These are phyloP conservation scores for Megalonaias nervosa DNA, from an alignment of 1,140 invertebrate species.

Conservation along the genomic window DNA sequence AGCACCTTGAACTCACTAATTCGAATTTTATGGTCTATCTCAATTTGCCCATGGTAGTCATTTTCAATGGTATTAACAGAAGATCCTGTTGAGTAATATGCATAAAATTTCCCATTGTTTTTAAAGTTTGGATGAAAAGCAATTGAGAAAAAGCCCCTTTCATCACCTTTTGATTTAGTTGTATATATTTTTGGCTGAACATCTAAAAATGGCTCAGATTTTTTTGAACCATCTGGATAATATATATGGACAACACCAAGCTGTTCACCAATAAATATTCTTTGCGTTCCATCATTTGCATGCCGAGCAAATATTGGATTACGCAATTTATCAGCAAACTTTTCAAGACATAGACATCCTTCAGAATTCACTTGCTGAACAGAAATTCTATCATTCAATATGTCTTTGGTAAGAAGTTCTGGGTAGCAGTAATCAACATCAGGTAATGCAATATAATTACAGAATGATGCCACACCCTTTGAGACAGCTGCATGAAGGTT, in stretches of 20 bases:
- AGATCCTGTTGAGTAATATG: constrained; percentile 57
- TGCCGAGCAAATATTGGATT: constrained; percentile 60
- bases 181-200: constrained; percentile 35
- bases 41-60: background rate
- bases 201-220: constrained; percentile 51
- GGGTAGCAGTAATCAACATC: constrained; percentile 68
- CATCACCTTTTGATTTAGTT: constrained; percentile 48
- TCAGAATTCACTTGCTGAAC: constrained; percentile 41
- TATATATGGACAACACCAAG: constrained; percentile 54
- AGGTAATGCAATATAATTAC: constrained; percentile 37
- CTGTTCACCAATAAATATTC: constrained; percentile 66
- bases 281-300: constrained; percentile 53
- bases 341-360: constrained; percentile 65
- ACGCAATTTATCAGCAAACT: constrained; percentile 40
- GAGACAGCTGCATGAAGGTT: constrained; percentile 11
- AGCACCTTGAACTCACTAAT: constrained; percentile 63
- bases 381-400: constrained; percentile 46
- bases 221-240: constrained; percentile 46
- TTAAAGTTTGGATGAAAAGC: constrained; percentile 65
- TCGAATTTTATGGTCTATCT: constrained; percentile 44
- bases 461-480: constrained; percentile 44
- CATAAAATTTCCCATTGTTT: constrained; percentile 59
- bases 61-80: background rate
- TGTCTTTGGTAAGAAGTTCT: constrained; percentile 48
- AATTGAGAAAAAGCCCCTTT: constrained; percentile 64